Evolutionary conservation across 1,140 invertebrate genomes (phyloP).

Genomic region (Ladona fulva): DNA sequence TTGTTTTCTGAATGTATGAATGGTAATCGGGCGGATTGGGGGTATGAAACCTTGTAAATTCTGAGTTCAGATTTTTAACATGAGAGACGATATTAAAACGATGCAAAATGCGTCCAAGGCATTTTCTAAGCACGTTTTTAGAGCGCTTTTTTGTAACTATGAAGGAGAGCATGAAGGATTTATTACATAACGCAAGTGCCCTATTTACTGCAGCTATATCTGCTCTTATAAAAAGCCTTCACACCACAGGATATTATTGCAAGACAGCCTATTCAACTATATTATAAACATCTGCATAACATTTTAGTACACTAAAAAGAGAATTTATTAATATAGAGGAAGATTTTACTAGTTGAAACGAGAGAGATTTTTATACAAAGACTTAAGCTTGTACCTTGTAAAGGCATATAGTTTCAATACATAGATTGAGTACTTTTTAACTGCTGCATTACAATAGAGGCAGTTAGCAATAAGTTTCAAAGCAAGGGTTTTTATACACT

Average conservation of each 20-base stretch:
- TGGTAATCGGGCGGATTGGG: neutral
- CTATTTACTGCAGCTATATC: neutral
- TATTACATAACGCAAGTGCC: neutral
- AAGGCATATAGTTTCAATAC: slow-evolving; percentile 10
- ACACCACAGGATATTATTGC: slow-evolving; percentile 9
- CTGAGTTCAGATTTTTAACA: too few species aligned
- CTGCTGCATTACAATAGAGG: neutral
- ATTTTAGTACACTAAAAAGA: neutral
- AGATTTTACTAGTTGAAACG: neutral
- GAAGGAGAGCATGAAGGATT: neutral
- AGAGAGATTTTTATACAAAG: neutral
- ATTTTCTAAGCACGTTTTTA: too few species aligned
- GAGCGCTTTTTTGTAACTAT: neutral
- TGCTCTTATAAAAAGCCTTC: neutral
- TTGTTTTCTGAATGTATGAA: too few species aligned
- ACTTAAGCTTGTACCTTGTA: neutral
- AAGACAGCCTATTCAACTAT: neutral
- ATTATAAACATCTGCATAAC: neutral
- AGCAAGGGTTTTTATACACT: neutral
- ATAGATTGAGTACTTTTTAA: slow-evolving; percentile 8
- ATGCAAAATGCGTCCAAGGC: too few species aligned
- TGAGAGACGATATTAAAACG: too few species aligned
- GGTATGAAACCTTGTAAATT: neutral
- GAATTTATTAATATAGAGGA: neutral
- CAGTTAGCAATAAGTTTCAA: neutral